Base-by-base conservation (phyloP, 2,888 invertebrate species). In the Dastarcus helophoroides region DNA sequence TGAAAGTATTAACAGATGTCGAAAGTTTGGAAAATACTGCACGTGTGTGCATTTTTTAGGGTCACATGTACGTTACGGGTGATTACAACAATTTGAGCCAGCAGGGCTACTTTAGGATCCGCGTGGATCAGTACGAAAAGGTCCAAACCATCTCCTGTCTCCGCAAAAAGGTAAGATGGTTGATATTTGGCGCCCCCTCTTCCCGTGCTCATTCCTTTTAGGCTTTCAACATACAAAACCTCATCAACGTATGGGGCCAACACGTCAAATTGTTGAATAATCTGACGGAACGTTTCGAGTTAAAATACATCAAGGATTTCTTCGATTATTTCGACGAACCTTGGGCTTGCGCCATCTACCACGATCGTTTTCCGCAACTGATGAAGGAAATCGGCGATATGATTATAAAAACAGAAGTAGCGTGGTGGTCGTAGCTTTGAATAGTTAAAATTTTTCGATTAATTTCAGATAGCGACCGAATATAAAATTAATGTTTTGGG, bases 221-320 rank as follows among this genome's bases (percentile, higher is more conserved):
- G 71, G 52, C 60, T 1, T 71, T 80, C 40, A 65, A 71, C 6
- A 50, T 65, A 1, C 68, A 68, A 16, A 73, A 77, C 37, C 46
- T 80, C 10, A 56, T 68, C 1, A 63, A 68, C 35, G 50, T 85
- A 22, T 83, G 76, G 54, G 83, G 82, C 1, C 71, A 76, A 41
- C 83, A 85, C 51, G 80, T 84, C 46, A 67, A 69, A 9, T 60
- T 76, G 43, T 65, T 84, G 36, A 78, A 83, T 55, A 75, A 79
- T 47, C 47, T 85, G 17, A 60, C 71, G 28, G 51, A 61, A n/a
- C 65, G 78, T 32, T 79, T 68, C 53, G 60, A 71, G 61, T 61
- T 69, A 56, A 61, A 68, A 1, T 54, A 71, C 33, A 75, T 85
- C 17, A 58, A 63, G 1, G 80, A 85, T 51, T 64, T 81, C 4